Conservation (phyloP, 2,888 invertebrate genomes). For the Plagodis pulveraria region DNA sequence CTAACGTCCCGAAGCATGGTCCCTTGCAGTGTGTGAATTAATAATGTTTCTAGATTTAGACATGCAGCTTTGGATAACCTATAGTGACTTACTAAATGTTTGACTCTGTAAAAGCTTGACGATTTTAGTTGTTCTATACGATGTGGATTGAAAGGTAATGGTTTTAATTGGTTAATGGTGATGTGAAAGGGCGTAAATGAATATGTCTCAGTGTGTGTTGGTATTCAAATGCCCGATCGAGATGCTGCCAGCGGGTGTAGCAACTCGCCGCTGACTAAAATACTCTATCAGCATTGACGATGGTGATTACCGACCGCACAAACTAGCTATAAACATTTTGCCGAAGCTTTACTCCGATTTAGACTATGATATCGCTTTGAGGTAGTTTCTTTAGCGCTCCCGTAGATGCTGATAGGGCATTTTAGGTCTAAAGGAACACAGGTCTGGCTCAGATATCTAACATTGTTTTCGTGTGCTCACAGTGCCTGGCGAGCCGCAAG, state of each 20-base stretch:
- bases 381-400: conserved; percentile 74
- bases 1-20: conserved; percentile 68
- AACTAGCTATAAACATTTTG: conserved; percentile 43
- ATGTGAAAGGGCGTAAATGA: conserved; percentile 80
- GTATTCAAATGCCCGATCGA: conserved; percentile 89
- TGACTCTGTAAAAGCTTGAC: conserved; percentile 80
- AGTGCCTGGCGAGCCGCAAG: conserved; percentile 99
- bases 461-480: conserved; percentile 69
- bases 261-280: conserved; percentile 68
- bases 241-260: conserved; percentile 78
- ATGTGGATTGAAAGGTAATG: conserved; percentile 84
- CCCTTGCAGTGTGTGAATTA: conserved; percentile 80
- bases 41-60: conserved; percentile 63
- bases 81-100: conserved; percentile 80
- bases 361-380: conserved; percentile 67
- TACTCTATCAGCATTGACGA: conserved; percentile 82
- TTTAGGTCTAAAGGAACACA: conserved; percentile 64
- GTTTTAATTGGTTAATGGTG: conserved; percentile 82
- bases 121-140: conserved; percentile 80
- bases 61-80: conserved; percentile 74
- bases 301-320: conserved; percentile 78
- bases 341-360: conserved; percentile 64
- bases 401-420: conserved; percentile 85
- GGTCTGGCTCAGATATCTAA: conserved; percentile 57
- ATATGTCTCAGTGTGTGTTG: conserved; percentile 86